These are phyloP conservation scores for Dasyurus viverrinus DNA, from an alignment of 2,113 vertebrate genomes.

Conservation along the genomic window DNA sequence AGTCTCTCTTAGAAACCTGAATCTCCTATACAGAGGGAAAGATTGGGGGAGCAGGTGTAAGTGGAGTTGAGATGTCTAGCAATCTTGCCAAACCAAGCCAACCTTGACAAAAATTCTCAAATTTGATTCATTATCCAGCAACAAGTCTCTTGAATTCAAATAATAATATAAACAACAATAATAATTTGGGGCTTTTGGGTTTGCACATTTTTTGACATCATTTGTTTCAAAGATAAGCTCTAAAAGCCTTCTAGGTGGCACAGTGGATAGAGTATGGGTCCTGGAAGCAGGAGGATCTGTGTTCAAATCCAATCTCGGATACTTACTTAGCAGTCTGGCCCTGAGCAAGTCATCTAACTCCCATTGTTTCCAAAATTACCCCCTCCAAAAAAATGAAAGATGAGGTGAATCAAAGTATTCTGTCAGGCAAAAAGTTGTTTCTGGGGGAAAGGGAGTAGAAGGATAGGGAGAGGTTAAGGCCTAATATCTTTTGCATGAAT, in stretches of 20 bases:
- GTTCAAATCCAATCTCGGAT: neutral
- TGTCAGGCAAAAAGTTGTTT: neutral
- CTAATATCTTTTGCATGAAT: neutral
- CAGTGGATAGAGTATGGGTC: constrained; percentile 26
- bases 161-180: neutral
- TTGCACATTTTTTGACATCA: neutral
- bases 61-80: no score
- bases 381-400: neutral
- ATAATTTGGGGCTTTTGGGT: neutral
- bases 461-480: neutral
- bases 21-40: neutral
- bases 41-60: neutral
- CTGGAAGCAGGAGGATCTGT: neutral
- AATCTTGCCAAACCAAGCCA: neutral
- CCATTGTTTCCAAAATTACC: no score
- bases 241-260: neutral
- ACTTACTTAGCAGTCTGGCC: neutral
- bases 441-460: neutral
- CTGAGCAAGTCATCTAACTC: no score
- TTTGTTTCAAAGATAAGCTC: neutral
- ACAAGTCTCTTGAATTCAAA: neutral
- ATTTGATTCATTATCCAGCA: neutral
- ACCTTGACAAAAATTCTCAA: neutral
- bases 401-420: neutral
- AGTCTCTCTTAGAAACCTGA: neutral